phyloP scores from a whole-genome alignment of 2,888 invertebrate genomes.

The Fabriciana adippe region DNA sequence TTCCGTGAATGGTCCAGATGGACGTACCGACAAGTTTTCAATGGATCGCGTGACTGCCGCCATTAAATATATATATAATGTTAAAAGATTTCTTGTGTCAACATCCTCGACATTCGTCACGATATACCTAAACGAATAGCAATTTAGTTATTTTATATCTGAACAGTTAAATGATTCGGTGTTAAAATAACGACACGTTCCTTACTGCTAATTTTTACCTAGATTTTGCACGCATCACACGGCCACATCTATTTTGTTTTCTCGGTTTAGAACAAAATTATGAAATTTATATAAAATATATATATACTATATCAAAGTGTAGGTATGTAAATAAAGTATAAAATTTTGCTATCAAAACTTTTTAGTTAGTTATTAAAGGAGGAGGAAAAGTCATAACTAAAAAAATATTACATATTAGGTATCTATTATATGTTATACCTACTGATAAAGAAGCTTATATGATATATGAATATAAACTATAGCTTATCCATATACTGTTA shows the following conservation, averaged over 20 bases:
- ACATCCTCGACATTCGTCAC: constrained; percentile 34
- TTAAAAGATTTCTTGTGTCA: constrained; percentile 35
- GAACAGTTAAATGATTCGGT: constrained; percentile 23
- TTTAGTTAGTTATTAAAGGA: too few relatives aligned
- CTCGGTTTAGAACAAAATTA: too few relatives aligned
- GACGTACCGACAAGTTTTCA: constrained; percentile 37
- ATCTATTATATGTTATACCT: too few relatives aligned
- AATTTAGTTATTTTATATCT: constrained; percentile 26
- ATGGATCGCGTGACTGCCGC: constrained; percentile 48
- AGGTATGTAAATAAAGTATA: too few relatives aligned
- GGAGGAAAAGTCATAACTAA: too few relatives aligned
- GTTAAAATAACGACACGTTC: constrained; percentile 19
- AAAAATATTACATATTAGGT: too few relatives aligned
- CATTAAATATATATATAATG: constrained; percentile 29
- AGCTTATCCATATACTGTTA: too few relatives aligned
- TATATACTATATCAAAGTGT: too few relatives aligned
- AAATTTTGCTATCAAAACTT: too few relatives aligned
- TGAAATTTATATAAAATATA: too few relatives aligned
- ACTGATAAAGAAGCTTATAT: too few relatives aligned
- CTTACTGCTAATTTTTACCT: neutral
- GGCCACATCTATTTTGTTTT: neutral
- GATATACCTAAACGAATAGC: constrained; percentile 31
- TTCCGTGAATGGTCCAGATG: constrained; percentile 47
- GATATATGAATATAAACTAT: too few relatives aligned
- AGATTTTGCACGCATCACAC: neutral